Percentiles rank a stretch among this genome's conserved stretches.
Conservation (phyloP, 2,113 vertebrate species). For the Pachypanchax playfairii region DNA sequence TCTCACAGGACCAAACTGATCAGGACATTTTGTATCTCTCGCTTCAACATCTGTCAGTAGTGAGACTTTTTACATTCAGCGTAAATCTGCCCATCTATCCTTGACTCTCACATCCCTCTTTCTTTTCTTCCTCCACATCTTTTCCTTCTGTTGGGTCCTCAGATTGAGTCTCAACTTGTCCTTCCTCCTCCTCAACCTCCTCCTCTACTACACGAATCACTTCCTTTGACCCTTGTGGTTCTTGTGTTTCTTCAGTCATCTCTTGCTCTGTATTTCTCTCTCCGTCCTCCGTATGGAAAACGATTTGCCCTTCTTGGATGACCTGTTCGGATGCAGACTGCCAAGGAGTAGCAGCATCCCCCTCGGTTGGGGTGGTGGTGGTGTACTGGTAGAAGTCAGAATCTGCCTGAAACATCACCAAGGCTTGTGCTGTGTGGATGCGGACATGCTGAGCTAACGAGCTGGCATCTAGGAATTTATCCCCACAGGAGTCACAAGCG, state of each 20-base stretch:
- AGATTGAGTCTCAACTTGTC: slow-evolving; percentile 41
- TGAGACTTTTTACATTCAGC: slow-evolving; percentile 1
- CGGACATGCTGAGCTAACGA: slow-evolving; percentile 95
- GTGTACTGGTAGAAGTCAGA: slow-evolving; percentile 97
- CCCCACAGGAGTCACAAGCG: slow-evolving; percentile 94
- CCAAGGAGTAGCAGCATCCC: slow-evolving; percentile 80
- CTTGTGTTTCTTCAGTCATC: slow-evolving; percentile 29
- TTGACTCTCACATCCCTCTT: slow-evolving; percentile 52
- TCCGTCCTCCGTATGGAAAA: slow-evolving; percentile 80
- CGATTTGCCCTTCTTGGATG: slow-evolving; percentile 86
- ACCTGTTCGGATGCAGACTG: slow-evolving; percentile 86
- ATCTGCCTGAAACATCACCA: slow-evolving; percentile 98
- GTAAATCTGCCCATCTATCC: not conserved
- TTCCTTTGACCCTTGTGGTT: slow-evolving; percentile 25
- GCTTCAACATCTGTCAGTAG: slow-evolving; percentile 7
- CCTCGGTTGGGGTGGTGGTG: slow-evolving; percentile 70
- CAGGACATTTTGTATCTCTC: not conserved
- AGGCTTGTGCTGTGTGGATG: slow-evolving; percentile 95
- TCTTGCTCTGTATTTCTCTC: slow-evolving; percentile 43
- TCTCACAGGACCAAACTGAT: no score
- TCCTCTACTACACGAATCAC: slow-evolving; percentile 7
- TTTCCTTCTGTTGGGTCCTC: slow-evolving; percentile 36
- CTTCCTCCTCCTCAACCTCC: slow-evolving; percentile 18
- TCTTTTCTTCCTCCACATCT: slow-evolving; percentile 24
- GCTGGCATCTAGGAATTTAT: slow-evolving; percentile 93